Evolutionary conservation across 1,140 invertebrate species (phyloP), one percentile per base, ranked within the genome.

Genomic region (Drosophila ficusphila): DNA sequence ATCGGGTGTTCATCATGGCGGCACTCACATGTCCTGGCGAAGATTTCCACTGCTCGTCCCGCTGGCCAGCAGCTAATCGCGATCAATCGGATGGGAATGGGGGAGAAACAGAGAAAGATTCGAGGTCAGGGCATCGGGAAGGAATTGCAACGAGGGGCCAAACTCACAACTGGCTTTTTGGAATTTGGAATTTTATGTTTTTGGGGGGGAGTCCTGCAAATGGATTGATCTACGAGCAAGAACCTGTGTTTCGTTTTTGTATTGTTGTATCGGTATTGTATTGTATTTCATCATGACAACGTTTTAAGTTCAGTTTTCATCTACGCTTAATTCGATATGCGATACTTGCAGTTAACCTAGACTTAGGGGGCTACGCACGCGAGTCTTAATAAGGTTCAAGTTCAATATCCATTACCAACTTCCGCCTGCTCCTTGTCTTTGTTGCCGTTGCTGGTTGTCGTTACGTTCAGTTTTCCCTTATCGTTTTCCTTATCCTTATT

Each of bases 381-480:
- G 73, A 60, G 74, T 56, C 33, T 82, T 76, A 76, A 85, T 57
- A 72, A 72, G 49, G 60, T 61, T 64, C 58, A 62, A 70, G 69
- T 79, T 90, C 53, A 88, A 89, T 90, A 68, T 89, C 90, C 89
- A 90, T 91, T 91, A 91, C 89, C 90, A 86, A 82, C 79, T 52
- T 83, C 79, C 76, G 60, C 68, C 79, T 60, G 68, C 54, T 72
- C 54, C 49, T 53, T 57, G 38, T 60, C 23, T 27, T 49, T 61
- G 31, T 41, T 42, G 27, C 60, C 62, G 42, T 61, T 61, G 38
- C 47, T 39, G 16, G 41, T 39, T 42, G 58, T 47, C 47, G 18
- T 77, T 41, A 29, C 16, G 5, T 57, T 52, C 29, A 25, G 31
- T 16, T 74, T 74, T 38, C 68, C 60, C 49, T 65, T 34, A 16